A percentile compares a stretch with the other conserved stretches of the same genome.
Conservation (phyloP, 2,797 vertebrate species). For the Enteromius mattozi region DNA sequence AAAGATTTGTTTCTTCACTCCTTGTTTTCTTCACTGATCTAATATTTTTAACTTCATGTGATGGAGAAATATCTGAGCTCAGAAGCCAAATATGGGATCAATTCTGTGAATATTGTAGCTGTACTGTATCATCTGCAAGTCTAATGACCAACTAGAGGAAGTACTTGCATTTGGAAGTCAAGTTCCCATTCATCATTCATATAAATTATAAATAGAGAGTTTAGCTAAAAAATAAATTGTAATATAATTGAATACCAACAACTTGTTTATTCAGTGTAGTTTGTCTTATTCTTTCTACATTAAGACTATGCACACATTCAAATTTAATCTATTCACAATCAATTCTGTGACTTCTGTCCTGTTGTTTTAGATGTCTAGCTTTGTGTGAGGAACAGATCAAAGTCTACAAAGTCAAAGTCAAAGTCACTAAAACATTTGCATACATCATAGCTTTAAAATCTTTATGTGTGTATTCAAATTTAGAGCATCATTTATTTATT, state of each 20-base stretch:
- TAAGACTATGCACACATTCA: background rate
- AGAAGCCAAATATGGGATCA: constrained; percentile 65
- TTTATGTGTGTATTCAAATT: background rate
- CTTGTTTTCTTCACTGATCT: constrained; percentile 47
- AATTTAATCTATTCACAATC: background rate
- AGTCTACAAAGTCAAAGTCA: background rate
- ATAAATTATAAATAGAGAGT: constrained; percentile 14
- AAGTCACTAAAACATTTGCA: background rate
- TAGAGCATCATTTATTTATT: background rate
- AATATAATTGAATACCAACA: background rate
- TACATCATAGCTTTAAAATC: background rate
- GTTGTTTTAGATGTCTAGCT: background rate
- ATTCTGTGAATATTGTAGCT: constrained; percentile 57
- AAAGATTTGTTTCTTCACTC: constrained; percentile 51
- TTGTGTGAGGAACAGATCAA: background rate
- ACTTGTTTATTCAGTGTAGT: background rate
- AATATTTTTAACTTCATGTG: constrained; percentile 60
- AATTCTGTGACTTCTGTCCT: background rate
- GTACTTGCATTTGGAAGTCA: constrained; percentile 67
- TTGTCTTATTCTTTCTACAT: background rate
- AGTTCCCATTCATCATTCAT: constrained; percentile 65
- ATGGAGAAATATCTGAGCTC: constrained; percentile 11
- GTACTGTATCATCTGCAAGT: constrained; percentile 68
- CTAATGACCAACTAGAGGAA: constrained; percentile 66
- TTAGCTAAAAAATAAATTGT: background rate